Evolutionary conservation across 2,113 vertebrate species (phyloP), one percentile per base, ranked within the genome.

Genomic region (Conger conger): DNA sequence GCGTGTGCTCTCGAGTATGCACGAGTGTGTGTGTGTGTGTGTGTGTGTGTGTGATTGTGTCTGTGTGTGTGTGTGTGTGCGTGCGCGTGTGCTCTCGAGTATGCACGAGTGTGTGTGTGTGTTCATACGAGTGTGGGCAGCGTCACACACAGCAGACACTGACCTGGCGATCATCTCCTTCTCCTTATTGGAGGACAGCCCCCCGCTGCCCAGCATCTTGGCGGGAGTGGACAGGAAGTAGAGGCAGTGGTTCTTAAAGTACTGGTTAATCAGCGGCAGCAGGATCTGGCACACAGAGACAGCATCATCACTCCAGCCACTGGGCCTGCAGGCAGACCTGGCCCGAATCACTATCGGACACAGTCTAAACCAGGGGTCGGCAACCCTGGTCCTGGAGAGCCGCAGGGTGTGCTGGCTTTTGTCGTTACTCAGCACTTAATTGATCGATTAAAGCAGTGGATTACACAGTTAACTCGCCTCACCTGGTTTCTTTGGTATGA

Each of bases 161-260:
- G 86, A 98, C 97, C 97, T 97, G 88, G 97, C 97, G 86, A 98
- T 97, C 97, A 99, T 98, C 89, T 99, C 97, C 87, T 99, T 99
- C 92, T 99, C 97, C 86, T 99, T 99, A 89, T 99, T 99, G 82
- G 97, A 99, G 16, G 97, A 96, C 6, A 97, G 96, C 0, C 97
- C 97, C 0, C 97, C 97, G 54, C 97, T 99, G 80, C 97, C 97
- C 85, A 98, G 93, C 76, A 98, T 94, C 90, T 97, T 97, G 81
- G 97, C 97, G 0, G 97, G 95, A 1, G 95, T 95, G 16, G 95
- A 95, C 85, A 95, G 87, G 90, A 95, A 96, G 88, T 96, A 96
- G 40, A 96, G 94, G 90, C 94, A 96, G 93, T 96, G 95, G 91
- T 99, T 99, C 93, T 96, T 97, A 93, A 97, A 98, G 89, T 97